Conservation (phyloP, 2,888 invertebrate species). For the Apamea anceps region DNA sequence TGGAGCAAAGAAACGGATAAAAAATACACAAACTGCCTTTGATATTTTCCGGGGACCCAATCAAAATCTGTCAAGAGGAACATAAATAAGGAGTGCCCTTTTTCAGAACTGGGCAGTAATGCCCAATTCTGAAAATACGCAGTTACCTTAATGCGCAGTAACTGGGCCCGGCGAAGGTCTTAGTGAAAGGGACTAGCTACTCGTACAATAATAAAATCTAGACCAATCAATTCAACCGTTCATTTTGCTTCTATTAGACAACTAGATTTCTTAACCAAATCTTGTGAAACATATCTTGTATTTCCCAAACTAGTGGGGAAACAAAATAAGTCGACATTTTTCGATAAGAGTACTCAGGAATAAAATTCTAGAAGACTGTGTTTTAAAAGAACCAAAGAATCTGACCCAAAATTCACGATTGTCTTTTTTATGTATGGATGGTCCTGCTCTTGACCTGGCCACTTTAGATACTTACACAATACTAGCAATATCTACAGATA, state of each 20-base stretch:
- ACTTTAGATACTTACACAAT: not conserved
- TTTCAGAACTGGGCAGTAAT: too few relatives aligned
- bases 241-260: constrained; percentile 4
- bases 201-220: constrained; percentile 9
- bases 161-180: constrained; percentile 8
- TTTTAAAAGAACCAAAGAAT: not conserved
- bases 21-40: not conserved
- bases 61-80: constrained; percentile 26
- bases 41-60: constrained; percentile 16
- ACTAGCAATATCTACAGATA: constrained; percentile 4
- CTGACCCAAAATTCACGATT: too few relatives aligned
- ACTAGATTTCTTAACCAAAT: constrained; percentile 12
- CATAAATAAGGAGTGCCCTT: constrained; percentile 6
- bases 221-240: not conserved
- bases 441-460: not conserved
- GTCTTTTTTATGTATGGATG: too few relatives aligned
- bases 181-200: constrained; percentile 24
- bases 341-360: not conserved
- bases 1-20: not conserved
- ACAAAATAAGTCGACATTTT: not conserved
- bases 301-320: not conserved
- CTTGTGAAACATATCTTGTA: constrained; percentile 10
- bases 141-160: not conserved
- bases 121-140: constrained; percentile 5
- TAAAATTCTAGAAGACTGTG: not conserved